These are phyloP conservation scores for Lasioglossum morio DNA, from an alignment of 2,888 invertebrate genomes.

Conservation along the genomic window DNA sequence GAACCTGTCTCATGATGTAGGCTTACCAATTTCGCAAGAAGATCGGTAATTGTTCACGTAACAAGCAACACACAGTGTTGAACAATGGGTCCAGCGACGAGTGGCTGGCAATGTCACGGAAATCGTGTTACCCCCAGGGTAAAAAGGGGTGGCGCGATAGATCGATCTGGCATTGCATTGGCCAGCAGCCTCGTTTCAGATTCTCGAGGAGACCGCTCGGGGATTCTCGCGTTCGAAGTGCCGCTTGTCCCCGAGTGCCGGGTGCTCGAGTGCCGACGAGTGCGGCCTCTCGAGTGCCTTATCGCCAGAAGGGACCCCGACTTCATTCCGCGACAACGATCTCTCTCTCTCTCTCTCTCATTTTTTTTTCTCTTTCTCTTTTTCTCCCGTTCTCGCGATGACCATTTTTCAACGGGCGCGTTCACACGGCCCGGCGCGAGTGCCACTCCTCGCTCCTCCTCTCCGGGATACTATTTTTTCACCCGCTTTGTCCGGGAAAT, in stretches of 20 bases:
- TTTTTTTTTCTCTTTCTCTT: not conserved
- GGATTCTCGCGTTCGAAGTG: constrained; percentile 46
- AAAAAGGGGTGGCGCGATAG: not conserved
- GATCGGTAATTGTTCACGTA: not conserved
- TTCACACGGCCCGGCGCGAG: constrained; percentile 2
- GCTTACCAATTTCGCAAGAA: not conserved
- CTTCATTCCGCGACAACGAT: constrained; percentile 52
- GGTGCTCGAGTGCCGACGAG: constrained; percentile 56
- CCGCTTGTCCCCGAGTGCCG: constrained; percentile 55
- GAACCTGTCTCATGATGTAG: not conserved
- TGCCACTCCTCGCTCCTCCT: not conserved
- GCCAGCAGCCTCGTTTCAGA: constrained; percentile 43
- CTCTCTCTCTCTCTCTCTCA: not conserved
- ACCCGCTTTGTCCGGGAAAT: constrained; percentile 8
- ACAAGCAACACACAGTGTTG: not conserved
- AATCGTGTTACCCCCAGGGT: constrained; percentile 36
- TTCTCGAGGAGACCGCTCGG: constrained; percentile 40
- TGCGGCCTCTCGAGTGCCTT: constrained; percentile 60
- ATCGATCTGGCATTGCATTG: constrained; percentile 46
- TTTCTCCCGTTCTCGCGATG: constrained; percentile 30
- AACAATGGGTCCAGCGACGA: not conserved
- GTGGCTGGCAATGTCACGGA: constrained; percentile 11
- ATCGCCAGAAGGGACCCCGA: constrained; percentile 58
- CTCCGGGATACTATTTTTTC: not conserved
- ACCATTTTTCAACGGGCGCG: constrained; percentile 38